Conservation (phyloP, 37 sponge, comb jelly and placozoan species). For the Dysidea cf. avara region DNA sequence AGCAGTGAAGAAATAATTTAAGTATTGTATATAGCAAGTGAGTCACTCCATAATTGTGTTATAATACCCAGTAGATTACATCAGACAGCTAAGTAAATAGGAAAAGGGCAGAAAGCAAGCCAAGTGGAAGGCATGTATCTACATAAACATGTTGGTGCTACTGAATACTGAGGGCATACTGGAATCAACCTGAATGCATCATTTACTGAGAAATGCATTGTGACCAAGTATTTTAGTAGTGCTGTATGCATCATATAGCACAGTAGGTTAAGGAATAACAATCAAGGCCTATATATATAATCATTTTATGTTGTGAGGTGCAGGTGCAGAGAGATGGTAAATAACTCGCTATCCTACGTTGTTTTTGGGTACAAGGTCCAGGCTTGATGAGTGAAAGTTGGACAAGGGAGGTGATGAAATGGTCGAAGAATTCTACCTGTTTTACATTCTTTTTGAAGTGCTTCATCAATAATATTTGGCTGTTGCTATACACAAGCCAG, state of each 20-base stretch:
- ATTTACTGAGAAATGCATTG: conserved; percentile 19
- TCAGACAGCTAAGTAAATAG: conserved; percentile 19
- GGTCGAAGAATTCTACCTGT: conserved; percentile 26
- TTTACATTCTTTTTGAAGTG: no score
- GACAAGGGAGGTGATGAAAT: background rate
- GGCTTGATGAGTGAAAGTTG: conserved; percentile 21
- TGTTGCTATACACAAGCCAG: conserved; percentile 18
- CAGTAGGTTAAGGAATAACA: conserved; percentile 17
- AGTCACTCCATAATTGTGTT: conserved; percentile 6
- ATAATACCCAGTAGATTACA: conserved; percentile 21
- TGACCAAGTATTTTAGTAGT: background rate
- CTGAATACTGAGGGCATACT: conserved; percentile 16
- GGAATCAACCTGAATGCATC: conserved; percentile 41
- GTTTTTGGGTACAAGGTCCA: conserved; percentile 42
- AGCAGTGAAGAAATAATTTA: no score
- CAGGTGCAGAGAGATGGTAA: conserved; percentile 35
- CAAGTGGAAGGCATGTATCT: conserved; percentile 39
- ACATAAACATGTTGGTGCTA: conserved; percentile 23
- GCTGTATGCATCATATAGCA: conserved; percentile 6
- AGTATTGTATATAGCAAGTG: conserved; percentile 15
- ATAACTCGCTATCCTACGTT: conserved; percentile 42
- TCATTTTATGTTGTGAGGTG: conserved; percentile 27
- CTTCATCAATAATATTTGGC: conserved; percentile 11
- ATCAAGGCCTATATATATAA: conserved; percentile 16
- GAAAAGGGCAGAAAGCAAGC: conserved; percentile 8